Conservation (phyloP, 2,113 vertebrate species). For the Notiomystis cincta region DNA sequence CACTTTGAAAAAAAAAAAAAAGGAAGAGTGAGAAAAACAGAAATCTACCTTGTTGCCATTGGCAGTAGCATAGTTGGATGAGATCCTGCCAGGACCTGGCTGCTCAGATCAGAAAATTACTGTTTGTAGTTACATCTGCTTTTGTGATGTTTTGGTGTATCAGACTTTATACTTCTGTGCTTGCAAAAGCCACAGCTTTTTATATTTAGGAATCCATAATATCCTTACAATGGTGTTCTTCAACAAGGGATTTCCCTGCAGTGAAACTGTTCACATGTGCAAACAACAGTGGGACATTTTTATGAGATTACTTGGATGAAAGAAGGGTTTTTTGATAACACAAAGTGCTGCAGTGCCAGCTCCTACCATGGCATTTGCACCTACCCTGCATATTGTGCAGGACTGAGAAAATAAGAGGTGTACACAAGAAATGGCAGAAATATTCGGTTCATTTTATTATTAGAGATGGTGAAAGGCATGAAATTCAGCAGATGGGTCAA, state of each 20-base stretch:
- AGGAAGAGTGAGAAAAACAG: background rate
- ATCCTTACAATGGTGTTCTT: background rate
- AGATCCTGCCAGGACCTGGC: background rate
- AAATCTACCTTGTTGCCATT: background rate
- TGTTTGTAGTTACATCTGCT: background rate
- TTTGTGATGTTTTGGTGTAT: background rate
- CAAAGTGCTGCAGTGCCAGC: background rate
- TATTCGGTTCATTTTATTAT: background rate
- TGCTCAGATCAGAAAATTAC: background rate
- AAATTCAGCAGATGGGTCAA: background rate
- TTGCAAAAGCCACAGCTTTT: background rate
- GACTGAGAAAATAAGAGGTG: background rate
- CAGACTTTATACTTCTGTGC: background rate
- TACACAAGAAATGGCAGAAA: slow-evolving; percentile 4
- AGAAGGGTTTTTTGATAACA: background rate
- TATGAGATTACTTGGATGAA: background rate
- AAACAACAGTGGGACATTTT: background rate
- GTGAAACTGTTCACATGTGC: background rate
- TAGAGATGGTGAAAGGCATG: background rate
- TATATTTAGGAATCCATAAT: background rate
- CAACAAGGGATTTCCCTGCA: background rate
- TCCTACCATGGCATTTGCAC: background rate
- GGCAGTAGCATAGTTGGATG: background rate
- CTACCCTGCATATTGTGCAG: background rate
- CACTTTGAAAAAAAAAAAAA: background rate